Base-by-base conservation (phyloP, 2,888 invertebrate species). In the Corbicula japonica region DNA sequence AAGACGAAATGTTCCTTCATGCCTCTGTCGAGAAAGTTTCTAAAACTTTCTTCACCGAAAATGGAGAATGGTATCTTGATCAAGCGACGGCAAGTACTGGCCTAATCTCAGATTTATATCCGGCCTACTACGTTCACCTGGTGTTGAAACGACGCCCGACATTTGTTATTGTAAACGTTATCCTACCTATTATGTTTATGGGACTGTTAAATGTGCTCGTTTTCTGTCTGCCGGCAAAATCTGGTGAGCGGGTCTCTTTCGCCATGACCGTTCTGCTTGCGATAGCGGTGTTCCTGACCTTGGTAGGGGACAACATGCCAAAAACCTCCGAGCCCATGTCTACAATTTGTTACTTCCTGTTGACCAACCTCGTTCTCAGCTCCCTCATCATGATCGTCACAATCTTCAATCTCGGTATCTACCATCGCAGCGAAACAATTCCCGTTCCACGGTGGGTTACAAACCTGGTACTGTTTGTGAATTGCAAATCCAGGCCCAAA, bases 181-280 rank as follows among this genome's bases (percentile, higher is more conserved):
- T 86, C 0, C 50, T 84, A 3, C 86, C 86, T 18, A 83, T 84
- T n/a, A 30, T 83, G 15, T 84, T 84, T 41, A 79, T 84, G 61
- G 77, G 76, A 2, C 34, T 83, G 35, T 65, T 86, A 21, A 86
- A 84, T 50, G 76, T 79, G 12, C 56, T 86, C 26, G 83, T 84
- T 5, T 86, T 86, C 50, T 26, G 75, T 6, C 15, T 86, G 6
- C 86, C 86, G 15, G 65, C 79, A 12, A 78, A 77, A 3, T 83
- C 84, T 5, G 86, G 86, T 26, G 84, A 86, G 62, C 54, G 86
- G 1, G 75, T 86, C 15, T 81, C 81, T 0, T 86, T 63, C 26
- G 74, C 82, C n/a, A 82, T 84, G 10, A 86, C 85, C 3, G 83
- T 83, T 23, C 77, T 86, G 18, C 78, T 86, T n/a, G 80, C 83